Base-by-base conservation (phyloP, 1,140 invertebrate species). In the Cyrtorhinus lividipennis region DNA sequence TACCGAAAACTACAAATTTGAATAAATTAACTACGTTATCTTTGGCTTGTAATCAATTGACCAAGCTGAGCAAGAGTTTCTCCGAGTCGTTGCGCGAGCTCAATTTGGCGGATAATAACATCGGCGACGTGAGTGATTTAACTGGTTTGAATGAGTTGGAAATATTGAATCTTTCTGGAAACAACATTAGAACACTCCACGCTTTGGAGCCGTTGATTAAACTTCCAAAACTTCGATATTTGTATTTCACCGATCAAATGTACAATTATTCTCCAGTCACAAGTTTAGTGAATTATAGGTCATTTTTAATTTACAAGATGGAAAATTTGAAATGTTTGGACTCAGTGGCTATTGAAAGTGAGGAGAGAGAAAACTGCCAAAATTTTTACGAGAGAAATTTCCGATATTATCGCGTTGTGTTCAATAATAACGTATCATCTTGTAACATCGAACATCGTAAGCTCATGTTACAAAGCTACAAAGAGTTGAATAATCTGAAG, bases 331-430 rank as follows among this genome's bases (percentile, higher is more conserved):
- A 59, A 30, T 59, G 24, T 18, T 26, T 59, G 1, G 58, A 59
- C 26, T 15, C 13, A 2, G n/a, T 59, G 10, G 10, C n/a, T 22
- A 23, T 59, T 10, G 58, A 59, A 30, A 24, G n/a, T n/a, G 58
- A 59, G 15, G 58, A 59, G 24, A 59, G 58, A 59, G 58, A 59
- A 30, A 59, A 59, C 26, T n/a, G 58, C n/a, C 27, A 30, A n/a
- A 30, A 27, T 22, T 26, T 58, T 18, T 58, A 24, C 56, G 24
- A 18, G n/a, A 27, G n/a, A 30, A 58, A 58, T 10, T 25, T 24
- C 24, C 56, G 23, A 20, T 58, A 58, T 22, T 58, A 58, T 25
- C 12, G 23, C 12, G 22, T 58, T 25, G 2, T 27, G 2, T 25
- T 5, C 24, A 24, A 26, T 12, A 58, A 13, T 25, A 24, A 2